Evolutionary conservation across 2,888 invertebrate genomes (phyloP), one percentile per base, ranked within the genome.

Genomic region (Aleiodes alternator): DNA sequence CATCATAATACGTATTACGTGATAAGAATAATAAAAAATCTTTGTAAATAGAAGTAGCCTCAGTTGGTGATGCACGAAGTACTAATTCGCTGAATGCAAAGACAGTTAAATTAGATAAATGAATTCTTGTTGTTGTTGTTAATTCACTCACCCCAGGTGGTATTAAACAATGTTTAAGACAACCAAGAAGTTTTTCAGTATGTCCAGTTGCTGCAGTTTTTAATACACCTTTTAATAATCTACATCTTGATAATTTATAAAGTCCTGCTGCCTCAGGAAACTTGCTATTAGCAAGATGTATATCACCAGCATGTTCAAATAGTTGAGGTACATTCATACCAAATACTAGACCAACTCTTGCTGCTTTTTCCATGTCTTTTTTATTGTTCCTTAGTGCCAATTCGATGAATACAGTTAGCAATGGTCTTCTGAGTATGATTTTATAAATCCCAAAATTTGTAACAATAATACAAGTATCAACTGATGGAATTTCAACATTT

Each of bases 281-380:
- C 81, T 94, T 93, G 12, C 94, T 94, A 77, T 94, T 92, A 4
- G 94, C 92, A 85, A 97, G 91, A 84, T 96, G 91, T 88, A 95
- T 92, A 89, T 97, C 97, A 0, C 96, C 96, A 43, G 96, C 95
- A 82, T 93, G 93, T 86, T 96, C 95, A 80, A 97, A 91, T 70
- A 94, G 90, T 72, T 92, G 92, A 78, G 93, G 93, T 68, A 95
- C 90, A 82, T 93, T 93, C 71, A 94, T 88, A 66, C 92, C 92
- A 84, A 93, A 92, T 69, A 93, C 90, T 68, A 90, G 87, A 0
- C 92, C 92, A 55, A 94, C 85, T 81, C 90, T 90, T 81, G 92
- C 92, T 7, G 93, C 93, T 83, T 90, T 90, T 57, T 91, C 91
- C 7, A 92, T 84, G 81, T 93, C 91, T 66, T 12, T 50, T 14